These are phyloP conservation scores for Chionodraco myersi DNA, from an alignment of 2,113 vertebrate genomes.

Conservation along the genomic window DNA sequence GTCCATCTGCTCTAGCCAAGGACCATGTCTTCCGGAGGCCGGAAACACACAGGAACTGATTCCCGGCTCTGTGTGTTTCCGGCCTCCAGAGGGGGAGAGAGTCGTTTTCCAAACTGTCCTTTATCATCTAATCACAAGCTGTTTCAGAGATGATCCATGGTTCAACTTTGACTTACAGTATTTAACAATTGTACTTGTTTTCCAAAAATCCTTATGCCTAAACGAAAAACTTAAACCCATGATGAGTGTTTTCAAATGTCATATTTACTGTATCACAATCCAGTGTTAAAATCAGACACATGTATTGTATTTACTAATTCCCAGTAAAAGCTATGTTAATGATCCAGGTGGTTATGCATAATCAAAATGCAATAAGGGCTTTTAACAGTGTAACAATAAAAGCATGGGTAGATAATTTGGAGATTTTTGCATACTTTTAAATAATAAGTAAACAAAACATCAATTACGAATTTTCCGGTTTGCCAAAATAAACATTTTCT, in stretches of 20 bases:
- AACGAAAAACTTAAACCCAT: too few relatives aligned
- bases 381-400: background rate
- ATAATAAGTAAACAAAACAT: background rate
- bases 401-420: background rate
- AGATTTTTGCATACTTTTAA: background rate
- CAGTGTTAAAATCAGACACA: background rate
- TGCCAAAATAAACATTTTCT: background rate
- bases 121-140: background rate
- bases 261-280: background rate
- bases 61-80: background rate
- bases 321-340: background rate
- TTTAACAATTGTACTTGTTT: background rate
- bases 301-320: background rate
- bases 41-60: background rate
- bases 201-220: background rate
- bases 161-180: background rate
- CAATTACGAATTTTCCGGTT: background rate
- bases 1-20: slow-evolving; percentile 37
- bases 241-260: background rate
- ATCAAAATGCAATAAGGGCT: background rate
- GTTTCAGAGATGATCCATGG: background rate
- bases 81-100: background rate
- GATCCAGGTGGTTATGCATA: background rate
- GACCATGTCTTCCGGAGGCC: slow-evolving; percentile 1
- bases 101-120: background rate